Evolutionary conservation across 2,113 vertebrate genomes (phyloP), one percentile per base, ranked within the genome.

Genomic region (Misgurnus mizolepis): DNA sequence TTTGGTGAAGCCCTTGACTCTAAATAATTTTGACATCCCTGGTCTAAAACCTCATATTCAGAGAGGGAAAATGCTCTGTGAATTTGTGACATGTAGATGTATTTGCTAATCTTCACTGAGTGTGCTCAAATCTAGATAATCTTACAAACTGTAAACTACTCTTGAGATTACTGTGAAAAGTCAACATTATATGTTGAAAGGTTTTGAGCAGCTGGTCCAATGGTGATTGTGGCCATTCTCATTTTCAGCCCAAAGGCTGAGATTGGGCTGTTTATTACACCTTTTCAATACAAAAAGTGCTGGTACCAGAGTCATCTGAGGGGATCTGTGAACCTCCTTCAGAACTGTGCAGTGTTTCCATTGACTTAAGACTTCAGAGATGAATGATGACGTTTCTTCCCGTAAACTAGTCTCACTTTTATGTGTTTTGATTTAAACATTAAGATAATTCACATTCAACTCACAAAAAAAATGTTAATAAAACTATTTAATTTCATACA

Each of bases 141-240:
- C 27, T 61, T 8, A 79, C 22, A 69, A 78, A 9, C 10, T 3
- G 50, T 45, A 10, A 58, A 45, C 64, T 41, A 53, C 34, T 7
- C 17, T n/a, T n/a, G 7, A 66, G 62, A 65, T 67, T 53, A 67
- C 22, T 39, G 9, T 62, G 39, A 39, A 18, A 67, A 40, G 34
- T 14, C 74, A 85, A 85, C 49, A 34, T 69, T 22, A 18, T 53
- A 34, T 3, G 45, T 50, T 34, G 47, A n/a, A 70, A 53, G 14
- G 15, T 22, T 17, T 53, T 68, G 10, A 67, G 43, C 65, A 68
- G 47, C 45, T 15, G 11, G 22, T 50, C 22, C 0, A 10, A 40
- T n/a, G 68, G 4, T 1, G 7, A 7, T 71, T 8, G 5, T n/a
- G 27, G 49, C 47, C 53, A 56, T 56, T 17, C 53, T 56, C 53